Base-by-base conservation (phyloP, 2,888 invertebrate species). In the Drosophila pseudotalamancana region DNA sequence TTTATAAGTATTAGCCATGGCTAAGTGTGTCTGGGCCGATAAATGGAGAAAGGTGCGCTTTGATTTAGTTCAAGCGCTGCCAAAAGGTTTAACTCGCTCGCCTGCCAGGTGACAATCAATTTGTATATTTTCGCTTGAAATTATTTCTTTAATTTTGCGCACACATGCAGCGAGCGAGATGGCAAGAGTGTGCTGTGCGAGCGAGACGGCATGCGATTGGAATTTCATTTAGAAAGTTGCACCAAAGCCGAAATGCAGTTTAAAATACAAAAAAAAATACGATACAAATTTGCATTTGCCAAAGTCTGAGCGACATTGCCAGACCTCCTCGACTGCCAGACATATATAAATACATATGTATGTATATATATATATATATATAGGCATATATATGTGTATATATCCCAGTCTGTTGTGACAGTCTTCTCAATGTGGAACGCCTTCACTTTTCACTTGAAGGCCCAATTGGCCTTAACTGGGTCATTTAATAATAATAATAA, bases 401-500 rank as follows among this genome's bases (percentile, higher is more conserved):
- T 11, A 9, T 27, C 23, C 11, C 46, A 61, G 59, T 49, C 57
- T 31, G 23, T 29, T 72, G 83, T 80, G 87, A 88, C 88, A 87
- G 87, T 88, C 81, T 88, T 87, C 51, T 32, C 14, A 49, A 23
- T 40, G 37, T 50, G 49, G 43, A 60, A 73, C 69, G 87, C 88
- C 88, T 83, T 84, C 85, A 87, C 87, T 88, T 88, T 87, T 74
- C 81, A 83, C 60, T 61, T 51, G 53, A 43, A 63, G 61, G 49
- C 40, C 57, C 40, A 54, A 63, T 59, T 63, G 66, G 63, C 40
- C 71, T 65, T 79, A 89, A 87, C 71, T 87, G 73, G 87, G 87
- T 88, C 89, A 87, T 88, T 88, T 89, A 88, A 88, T 86, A 89
- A 87, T 89, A 88, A 88, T 86, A 89, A 87, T 71, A 69, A 49